Conservation (phyloP, 23 tunicate species). For the Trididemnum miniatum region DNA sequence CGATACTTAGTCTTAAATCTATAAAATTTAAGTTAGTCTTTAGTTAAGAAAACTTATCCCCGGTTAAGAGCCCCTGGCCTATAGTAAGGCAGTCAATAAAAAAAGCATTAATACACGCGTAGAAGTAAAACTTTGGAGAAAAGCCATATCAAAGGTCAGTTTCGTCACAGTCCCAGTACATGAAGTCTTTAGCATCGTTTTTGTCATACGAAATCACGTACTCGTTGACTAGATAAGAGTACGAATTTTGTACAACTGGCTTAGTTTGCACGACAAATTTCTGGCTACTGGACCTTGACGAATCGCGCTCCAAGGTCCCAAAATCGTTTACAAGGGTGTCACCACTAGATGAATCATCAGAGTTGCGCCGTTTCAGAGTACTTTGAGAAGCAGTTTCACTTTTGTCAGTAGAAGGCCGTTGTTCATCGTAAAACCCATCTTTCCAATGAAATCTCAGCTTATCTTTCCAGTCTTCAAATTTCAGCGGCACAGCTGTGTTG, state of each 20-base stretch:
- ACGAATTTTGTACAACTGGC: too few relatives aligned
- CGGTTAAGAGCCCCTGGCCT: too few relatives aligned
- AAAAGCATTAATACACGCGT: too few relatives aligned
- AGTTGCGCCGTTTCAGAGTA: slow-evolving; percentile 13
- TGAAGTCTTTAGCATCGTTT: slow-evolving; percentile 42
- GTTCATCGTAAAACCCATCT: slow-evolving; percentile 8
- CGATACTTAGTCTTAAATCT: too few relatives aligned
- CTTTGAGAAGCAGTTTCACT: slow-evolving; percentile 21
- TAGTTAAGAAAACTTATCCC: too few relatives aligned
- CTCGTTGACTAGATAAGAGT: background rate
- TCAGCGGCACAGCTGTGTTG: background rate
- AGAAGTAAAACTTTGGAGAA: too few relatives aligned
- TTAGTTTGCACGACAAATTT: background rate
- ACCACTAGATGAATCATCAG: slow-evolving; percentile 12
- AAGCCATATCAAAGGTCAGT: slow-evolving; percentile 58
- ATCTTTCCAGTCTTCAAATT: slow-evolving; percentile 17
- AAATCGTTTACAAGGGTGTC: slow-evolving; percentile 35
- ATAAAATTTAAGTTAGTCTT: too few relatives aligned
- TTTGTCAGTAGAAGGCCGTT: background rate
- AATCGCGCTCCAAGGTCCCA: background rate
- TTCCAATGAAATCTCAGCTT: slow-evolving; percentile 13
- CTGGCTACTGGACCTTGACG: background rate
- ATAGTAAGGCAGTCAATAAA: too few relatives aligned
- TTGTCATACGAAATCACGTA: slow-evolving; percentile 17
- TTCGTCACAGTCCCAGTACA: slow-evolving; percentile 84